Base-by-base conservation (phyloP, 2,888 invertebrate species). In the Dioctria linearis region DNA sequence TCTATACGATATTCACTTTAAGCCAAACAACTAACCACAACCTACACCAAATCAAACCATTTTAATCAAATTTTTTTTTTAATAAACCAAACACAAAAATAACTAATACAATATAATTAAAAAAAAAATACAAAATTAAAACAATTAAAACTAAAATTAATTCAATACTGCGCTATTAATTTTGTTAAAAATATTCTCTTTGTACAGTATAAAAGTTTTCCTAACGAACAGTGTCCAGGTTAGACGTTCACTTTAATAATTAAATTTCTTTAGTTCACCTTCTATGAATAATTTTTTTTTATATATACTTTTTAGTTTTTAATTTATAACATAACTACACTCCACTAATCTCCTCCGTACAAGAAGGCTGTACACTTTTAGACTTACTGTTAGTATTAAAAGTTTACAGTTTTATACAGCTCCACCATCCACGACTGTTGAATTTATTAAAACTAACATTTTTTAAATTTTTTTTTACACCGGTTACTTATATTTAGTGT, bases 151-250 rank as follows among this genome's bases (percentile, higher is more conserved):
- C 37, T 40, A 51, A 4, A n/a, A 39, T 57, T 67, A 61, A 54
- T 13, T 59, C 54, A 65, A 63, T 42, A 71, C 71, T 78, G 78
- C 40, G 63, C 76, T 69, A 80, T 25, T 54, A 61, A 71, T 46
- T 59, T 49, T 39, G 75, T 80, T 82, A 82, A 82, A 82, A 82
- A 82, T 82, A 51, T 80, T 63, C 63, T 65, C 80, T 75, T 80
- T 82, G 82, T 82, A 82, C 82, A 82, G 76, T 82, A 82, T 82
- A 82, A 82, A 82, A 82, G 78, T 78, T 80, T 78, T 61, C 66
- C 63, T 63, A 76, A 61, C 49, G 76, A 76, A 46, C 76, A 43
- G 11, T 63, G 63, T 63, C 51, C 73, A 61, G 11, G 6, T 57
- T 73, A 73, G 73, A 73, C 73, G 76, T 78, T 65, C 65, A 79